These are phyloP conservation scores for Scolanthus callimorphus DNA, from an alignment of 92 coral and sea anemone species.

Conservation along the genomic window DNA sequence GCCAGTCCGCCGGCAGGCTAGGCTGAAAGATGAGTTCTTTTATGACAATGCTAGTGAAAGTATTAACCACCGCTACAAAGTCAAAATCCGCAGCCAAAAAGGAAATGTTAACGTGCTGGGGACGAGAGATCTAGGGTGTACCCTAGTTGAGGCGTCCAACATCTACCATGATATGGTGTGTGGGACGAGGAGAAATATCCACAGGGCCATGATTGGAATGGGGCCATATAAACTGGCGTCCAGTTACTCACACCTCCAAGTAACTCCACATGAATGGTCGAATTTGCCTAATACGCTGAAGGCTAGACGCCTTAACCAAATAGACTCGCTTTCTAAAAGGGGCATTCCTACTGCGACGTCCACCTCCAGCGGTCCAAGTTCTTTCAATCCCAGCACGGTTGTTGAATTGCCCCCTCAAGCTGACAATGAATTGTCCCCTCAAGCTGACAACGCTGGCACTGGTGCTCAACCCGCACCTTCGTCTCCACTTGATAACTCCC, in stretches of 20 bases:
- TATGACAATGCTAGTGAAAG: no score
- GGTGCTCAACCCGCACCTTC: no score
- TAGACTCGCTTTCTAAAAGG: no score
- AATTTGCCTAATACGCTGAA: neutral
- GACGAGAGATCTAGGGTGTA: neutral
- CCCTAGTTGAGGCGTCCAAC: conserved; percentile 25
- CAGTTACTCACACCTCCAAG: conserved; percentile 10
- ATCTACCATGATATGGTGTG: conserved; percentile 15
- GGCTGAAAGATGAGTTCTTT: no score
- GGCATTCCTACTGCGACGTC: no score
- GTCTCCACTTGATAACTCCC: no score
- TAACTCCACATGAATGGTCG: neutral
- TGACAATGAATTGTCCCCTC: no score
- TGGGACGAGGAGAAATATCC: conserved; percentile 17
- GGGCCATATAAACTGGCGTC: conserved; percentile 26
- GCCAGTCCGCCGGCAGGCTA: conserved; percentile 11
- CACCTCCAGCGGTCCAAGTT: no score
- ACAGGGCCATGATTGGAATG: conserved; percentile 15
- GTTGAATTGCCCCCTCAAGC: no score
- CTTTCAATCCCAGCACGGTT: no score
- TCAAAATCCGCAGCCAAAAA: conserved; percentile 13
- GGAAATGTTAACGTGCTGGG: conserved; percentile 10
- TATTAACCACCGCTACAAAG: conserved; percentile 27
- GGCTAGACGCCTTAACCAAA: conserved; percentile 1
- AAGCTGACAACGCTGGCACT: no score